Base-by-base conservation (phyloP, 2,797 vertebrate genomes). In the Gadopsis bispinosus region DNA sequence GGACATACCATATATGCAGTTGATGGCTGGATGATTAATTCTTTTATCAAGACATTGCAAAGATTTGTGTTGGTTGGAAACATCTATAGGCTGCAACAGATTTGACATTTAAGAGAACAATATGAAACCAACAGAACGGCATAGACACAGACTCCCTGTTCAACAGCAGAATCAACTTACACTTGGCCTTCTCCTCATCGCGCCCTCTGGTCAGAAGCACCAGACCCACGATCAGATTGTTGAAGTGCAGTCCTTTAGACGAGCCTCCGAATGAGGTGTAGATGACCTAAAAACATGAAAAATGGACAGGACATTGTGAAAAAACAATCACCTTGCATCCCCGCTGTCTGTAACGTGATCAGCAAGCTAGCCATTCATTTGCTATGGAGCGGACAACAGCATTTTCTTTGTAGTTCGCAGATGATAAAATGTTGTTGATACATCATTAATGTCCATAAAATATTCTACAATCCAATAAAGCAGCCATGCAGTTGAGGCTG, bases 241-340 rank as follows among this genome's bases (percentile, higher is more conserved):
- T 99, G 92, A 99, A 99, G 93, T 99, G 97, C 7, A 99, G 94
- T 37, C 98, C 98, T 96, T 99, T 99, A 43, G 97, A 95, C n/a
- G 96, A 96, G 88, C 98, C 98, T 89, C 98, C 97, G 74, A 99
- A 99, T 1, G 98, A 99, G 87, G 93, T 96, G 92, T 98, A 99
- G 92, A 99, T 99, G 88, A 99, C 97, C 98, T 99, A 64, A 45
- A 84, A 84, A 65, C 54, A 69, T 33, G 73, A 12, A 83, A 12
- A 7, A 55, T n/a, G 71, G 41, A 84, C 33, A 64, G 22, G 14
- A 17, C 20, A 16, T 7, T 1, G 17, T 73, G 7, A 56, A 14
- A 66, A 33, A 56, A 45, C 7, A 16, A 33, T 26, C 11, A 4
- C 11, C 14, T 51, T 2, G 4, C 43, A 31, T 65, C 58, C 53